These are phyloP conservation scores for Aviceda subcristata DNA, from an alignment of 2,113 vertebrate genomes.

Conservation along the genomic window DNA sequence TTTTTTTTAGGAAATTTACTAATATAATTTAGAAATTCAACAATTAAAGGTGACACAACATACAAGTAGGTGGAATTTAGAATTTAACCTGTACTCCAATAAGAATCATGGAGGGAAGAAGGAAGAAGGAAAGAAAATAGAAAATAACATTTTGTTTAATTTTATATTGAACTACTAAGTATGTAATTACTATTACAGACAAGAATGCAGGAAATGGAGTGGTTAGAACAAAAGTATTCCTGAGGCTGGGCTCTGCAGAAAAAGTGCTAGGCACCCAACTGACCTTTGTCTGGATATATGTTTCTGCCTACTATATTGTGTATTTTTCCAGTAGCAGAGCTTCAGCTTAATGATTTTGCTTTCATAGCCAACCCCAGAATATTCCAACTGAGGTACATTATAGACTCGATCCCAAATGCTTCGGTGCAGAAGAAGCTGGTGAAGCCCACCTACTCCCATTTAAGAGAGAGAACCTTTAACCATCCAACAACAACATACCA, in stretches of 20 bases:
- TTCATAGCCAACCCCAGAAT: not conserved
- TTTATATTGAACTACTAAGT: not conserved
- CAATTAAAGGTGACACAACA: not conserved
- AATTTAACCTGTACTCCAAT: not conserved
- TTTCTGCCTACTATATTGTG: not conserved
- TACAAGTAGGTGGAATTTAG: not conserved
- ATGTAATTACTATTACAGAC: not conserved
- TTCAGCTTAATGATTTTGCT: not conserved
- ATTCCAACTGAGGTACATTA: not conserved
- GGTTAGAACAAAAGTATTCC: not conserved
- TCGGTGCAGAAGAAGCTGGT: not conserved
- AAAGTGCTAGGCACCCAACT: not conserved
- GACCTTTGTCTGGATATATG: not conserved
- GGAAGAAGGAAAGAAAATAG: not conserved
- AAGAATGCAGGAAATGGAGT: not conserved
- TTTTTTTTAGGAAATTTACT: not conserved
- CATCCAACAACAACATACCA: constrained; percentile 59
- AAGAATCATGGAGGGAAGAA: not conserved
- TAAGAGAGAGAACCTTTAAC: not conserved
- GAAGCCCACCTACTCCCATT: not conserved
- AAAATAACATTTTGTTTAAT: not conserved
- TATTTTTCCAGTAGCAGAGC: not conserved
- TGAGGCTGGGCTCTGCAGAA: not conserved
- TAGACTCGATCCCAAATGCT: not conserved
- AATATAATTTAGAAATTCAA: not conserved